Percentiles rank a stretch among this genome's conserved stretches.
These are phyloP conservation scores for Ptychadena robeensis DNA, from an alignment of 2,797 vertebrate species.

Conservation along the genomic window DNA sequence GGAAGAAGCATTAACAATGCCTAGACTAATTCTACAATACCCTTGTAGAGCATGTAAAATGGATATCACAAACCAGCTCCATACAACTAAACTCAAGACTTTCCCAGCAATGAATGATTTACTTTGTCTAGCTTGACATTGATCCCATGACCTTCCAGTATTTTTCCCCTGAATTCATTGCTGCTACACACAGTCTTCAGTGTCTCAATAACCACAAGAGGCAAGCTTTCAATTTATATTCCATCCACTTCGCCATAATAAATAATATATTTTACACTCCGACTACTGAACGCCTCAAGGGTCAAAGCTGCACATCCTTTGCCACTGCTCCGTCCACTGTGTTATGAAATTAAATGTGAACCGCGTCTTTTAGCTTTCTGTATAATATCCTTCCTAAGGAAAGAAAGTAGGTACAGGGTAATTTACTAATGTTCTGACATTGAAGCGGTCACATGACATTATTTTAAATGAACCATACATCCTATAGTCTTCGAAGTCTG, in stretches of 20 bases:
- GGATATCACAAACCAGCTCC: neutral
- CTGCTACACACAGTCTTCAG: constrained; percentile 31
- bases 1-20: constrained; percentile 4
- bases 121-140: constrained; percentile 40
- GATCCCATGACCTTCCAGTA: constrained; percentile 43
- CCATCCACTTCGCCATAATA: constrained; percentile 38
- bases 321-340: neutral
- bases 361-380: neutral
- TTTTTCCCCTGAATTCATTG: constrained; percentile 25
- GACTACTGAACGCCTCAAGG: constrained; percentile 18
- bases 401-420: constrained; percentile 17
- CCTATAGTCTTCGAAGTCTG: too few relatives aligned
- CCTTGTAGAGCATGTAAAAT: constrained; percentile 9
- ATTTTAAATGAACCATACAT: neutral
- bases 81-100: neutral
- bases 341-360: constrained; percentile 45
- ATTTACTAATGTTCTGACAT: constrained; percentile 28
- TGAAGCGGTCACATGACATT: constrained; percentile 30
- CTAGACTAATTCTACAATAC: neutral
- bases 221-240: constrained; percentile 46
- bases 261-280: constrained; percentile 46
- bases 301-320: constrained; percentile 34
- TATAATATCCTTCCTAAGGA: constrained; percentile 15
- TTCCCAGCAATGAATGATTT: constrained; percentile 26
- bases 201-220: constrained; percentile 42